Evolutionary conservation across 2,888 invertebrate genomes (phyloP).

Genomic region (Trisateles emortualis): DNA sequence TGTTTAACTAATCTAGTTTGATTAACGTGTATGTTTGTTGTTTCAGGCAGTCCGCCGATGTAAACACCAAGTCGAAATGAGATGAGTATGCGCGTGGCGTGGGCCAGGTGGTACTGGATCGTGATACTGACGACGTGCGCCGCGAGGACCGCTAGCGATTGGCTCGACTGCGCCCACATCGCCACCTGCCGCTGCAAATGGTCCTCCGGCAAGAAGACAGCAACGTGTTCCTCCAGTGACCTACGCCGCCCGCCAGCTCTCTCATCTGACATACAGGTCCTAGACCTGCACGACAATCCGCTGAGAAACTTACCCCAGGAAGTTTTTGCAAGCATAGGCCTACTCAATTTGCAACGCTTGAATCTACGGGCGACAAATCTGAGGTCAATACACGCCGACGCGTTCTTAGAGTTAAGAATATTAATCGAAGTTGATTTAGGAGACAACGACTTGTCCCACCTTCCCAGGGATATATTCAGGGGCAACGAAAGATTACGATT

Average conservation of each 20-base stretch:
- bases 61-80: constrained; percentile 84
- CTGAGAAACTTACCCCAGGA: constrained; percentile 92
- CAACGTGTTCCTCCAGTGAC: constrained; percentile 93
- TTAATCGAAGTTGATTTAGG: constrained; percentile 95
- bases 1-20: constrained; percentile 66
- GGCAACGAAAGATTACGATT: constrained; percentile 94
- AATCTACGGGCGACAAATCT: constrained; percentile 92
- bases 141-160: constrained; percentile 88
- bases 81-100: constrained; percentile 86
- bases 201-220: constrained; percentile 96
- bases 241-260: constrained; percentile 91
- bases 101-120: constrained; percentile 86
- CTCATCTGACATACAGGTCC: constrained; percentile 87
- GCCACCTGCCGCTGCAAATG: constrained; percentile 96
- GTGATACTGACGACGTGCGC: constrained; percentile 83
- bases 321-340: constrained; percentile 92
- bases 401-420: constrained; percentile 95
- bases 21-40: constrained; percentile 70
- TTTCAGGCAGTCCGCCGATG: constrained; percentile 83
- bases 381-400: constrained; percentile 92
- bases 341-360: constrained; percentile 94
- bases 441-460: constrained; percentile 91
- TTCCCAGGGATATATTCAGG: constrained; percentile 93
- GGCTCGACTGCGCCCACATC: constrained; percentile 95
- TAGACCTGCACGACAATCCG: constrained; percentile 94